Conservation (phyloP, 2,113 vertebrate genomes). For the Pterocles orientalis region DNA sequence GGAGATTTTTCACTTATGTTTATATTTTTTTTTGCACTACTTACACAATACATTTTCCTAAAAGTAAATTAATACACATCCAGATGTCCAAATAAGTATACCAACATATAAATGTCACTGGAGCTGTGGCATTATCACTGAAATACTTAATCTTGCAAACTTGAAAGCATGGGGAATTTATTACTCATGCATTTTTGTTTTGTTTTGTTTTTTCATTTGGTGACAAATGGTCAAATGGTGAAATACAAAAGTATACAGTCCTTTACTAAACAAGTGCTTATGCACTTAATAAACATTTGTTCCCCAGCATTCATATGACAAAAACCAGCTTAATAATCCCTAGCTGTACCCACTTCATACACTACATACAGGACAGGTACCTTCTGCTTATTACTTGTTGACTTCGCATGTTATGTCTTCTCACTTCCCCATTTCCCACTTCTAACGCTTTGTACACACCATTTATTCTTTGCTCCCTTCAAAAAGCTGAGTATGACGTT, state of each 20-base stretch:
- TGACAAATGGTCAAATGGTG: neutral
- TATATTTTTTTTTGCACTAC: neutral
- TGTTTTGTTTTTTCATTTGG: neutral
- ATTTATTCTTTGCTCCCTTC: neutral
- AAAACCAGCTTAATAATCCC: neutral
- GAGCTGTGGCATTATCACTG: neutral
- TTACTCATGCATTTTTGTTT: neutral
- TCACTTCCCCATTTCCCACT: neutral
- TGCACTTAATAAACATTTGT: neutral
- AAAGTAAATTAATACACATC: neutral
- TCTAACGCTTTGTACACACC: neutral
- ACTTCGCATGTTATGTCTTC: neutral
- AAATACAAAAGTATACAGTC: neutral
- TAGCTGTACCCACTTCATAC: neutral
- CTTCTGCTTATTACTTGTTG: neutral
- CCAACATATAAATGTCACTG: neutral
- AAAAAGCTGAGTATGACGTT: neutral
- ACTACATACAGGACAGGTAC: neutral
- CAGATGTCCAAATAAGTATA: neutral
- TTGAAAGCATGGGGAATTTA: neutral
- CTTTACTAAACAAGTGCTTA: neutral
- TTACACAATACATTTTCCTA: neutral
- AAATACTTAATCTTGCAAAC: neutral
- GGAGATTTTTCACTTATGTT: neutral
- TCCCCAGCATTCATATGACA: neutral